Evolutionary conservation across 2,113 vertebrate genomes (phyloP).

Genomic region (Balaeniceps rex): DNA sequence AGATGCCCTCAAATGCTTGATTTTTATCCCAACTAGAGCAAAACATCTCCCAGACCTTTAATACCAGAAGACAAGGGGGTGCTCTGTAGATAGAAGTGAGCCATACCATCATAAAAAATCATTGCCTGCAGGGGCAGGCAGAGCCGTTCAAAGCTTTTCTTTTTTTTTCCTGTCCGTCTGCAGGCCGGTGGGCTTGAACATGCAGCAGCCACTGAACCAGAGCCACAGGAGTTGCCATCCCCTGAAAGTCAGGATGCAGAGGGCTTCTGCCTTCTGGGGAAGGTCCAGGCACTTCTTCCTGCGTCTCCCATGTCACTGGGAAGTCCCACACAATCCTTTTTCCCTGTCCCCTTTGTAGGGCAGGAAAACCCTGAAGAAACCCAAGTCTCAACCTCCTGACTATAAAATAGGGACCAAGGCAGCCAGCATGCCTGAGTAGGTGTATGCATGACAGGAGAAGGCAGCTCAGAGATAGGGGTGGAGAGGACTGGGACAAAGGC

Average conservation of each 20-base stretch:
- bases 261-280: background rate
- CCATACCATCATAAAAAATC: background rate
- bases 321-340: background rate
- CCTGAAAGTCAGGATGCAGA: background rate
- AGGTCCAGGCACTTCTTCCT: background rate
- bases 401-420: fast-evolving
- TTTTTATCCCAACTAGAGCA: background rate
- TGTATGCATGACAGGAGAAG: background rate
- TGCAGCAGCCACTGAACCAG: background rate
- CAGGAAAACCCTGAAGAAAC: background rate
- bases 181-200: background rate
- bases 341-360: background rate
- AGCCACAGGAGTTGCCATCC: background rate
- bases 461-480: background rate
- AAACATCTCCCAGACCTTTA: background rate
- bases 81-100: background rate
- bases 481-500: background rate
- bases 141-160: background rate
- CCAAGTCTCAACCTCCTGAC: background rate
- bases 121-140: background rate
- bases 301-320: background rate
- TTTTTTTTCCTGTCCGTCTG: background rate
- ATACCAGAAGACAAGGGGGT: background rate
- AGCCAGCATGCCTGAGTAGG: background rate
- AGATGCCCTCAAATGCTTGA: background rate